Evolutionary conservation across 2,888 invertebrate genomes (phyloP), one percentile per base, ranked within the genome.

Genomic region (Chesias legatella): DNA sequence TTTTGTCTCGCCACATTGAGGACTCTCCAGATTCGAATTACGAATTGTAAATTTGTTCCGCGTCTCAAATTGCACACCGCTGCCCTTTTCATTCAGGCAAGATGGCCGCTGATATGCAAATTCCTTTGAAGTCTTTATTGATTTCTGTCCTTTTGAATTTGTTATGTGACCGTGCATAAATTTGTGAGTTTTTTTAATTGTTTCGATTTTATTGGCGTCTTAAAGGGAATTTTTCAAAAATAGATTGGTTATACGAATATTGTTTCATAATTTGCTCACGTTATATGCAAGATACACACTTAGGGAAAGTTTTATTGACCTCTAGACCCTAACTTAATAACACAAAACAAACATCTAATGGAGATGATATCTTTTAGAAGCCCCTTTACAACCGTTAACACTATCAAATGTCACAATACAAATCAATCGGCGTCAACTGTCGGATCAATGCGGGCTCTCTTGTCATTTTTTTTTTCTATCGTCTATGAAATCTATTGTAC

Each of bases 401-500:
- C 51, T 65, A 62, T 65, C 63, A 48, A 48, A 35, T 35, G 10
- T 33, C 23, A 62, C 58, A 61, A 62, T 59, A 43, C 36, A 29
- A 51, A 57, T 60, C 58, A 57, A 63, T 61, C 61, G 60, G 38
- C 45, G 44, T 58, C 55, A 55, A 51, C 43, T 60, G 68, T 60
- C 58, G 61, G 56, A 57, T 54, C 57, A 51, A 58, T 58, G 54
- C 58, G 58, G 58, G 53, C 37, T 25, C 52, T 41, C 42, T 48
- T 51, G 47, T 44, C 44, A 43, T 33, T 42, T 46, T 41, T 46
- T 41, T 41, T 46, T 25, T 31, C 27, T 45, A 50, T 52, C 50
- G 54, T 50, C 43, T 42, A 40, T 43, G 41, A 10, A 7, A 10
- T 30, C 48, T 61, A 67, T 72, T 64, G 64, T 69, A 85, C 83